Conservation (phyloP, 2,797 vertebrate species). For the Ataeniobius toweri region DNA sequence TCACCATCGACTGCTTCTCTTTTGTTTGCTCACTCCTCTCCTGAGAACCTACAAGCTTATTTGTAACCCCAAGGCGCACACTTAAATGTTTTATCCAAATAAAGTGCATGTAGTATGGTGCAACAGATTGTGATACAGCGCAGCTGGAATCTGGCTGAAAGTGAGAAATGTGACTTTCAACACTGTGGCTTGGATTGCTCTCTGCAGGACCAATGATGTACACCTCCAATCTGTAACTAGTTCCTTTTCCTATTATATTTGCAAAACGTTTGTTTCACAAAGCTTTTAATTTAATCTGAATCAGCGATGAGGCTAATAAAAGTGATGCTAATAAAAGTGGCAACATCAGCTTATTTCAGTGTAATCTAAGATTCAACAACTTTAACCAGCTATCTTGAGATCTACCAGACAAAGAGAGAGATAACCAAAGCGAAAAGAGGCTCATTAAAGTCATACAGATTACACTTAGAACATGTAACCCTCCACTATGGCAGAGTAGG, state of each 20-base stretch:
- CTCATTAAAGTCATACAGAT: background rate
- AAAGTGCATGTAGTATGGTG: slow-evolving; percentile 10
- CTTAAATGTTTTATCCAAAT: slow-evolving; percentile 7
- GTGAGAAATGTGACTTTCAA: slow-evolving; percentile 7
- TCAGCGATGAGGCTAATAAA: background rate
- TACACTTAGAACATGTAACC: background rate
- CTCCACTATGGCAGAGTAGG: background rate
- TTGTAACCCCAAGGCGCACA: slow-evolving; percentile 13
- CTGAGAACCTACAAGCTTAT: slow-evolving; percentile 27
- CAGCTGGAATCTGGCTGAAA: background rate
- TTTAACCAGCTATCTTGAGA: background rate
- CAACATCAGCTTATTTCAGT: background rate
- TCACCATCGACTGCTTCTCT: slow-evolving; percentile 39
- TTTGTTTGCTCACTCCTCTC: slow-evolving; percentile 46
- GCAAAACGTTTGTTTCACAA: background rate
- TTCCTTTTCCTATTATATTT: background rate
- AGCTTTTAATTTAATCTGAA: slow-evolving; percentile 7
- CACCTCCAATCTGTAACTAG: background rate
- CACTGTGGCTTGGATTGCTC: background rate
- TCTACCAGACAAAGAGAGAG: background rate
- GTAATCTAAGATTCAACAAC: background rate
- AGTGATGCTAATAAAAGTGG: background rate
- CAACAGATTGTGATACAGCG: background rate
- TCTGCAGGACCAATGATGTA: slow-evolving; percentile 20
- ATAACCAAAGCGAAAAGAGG: background rate